Evolutionary conservation across 2,113 vertebrate genomes (phyloP), one percentile per base, ranked within the genome.

Genomic region (Ranitomeya variabilis): DNA sequence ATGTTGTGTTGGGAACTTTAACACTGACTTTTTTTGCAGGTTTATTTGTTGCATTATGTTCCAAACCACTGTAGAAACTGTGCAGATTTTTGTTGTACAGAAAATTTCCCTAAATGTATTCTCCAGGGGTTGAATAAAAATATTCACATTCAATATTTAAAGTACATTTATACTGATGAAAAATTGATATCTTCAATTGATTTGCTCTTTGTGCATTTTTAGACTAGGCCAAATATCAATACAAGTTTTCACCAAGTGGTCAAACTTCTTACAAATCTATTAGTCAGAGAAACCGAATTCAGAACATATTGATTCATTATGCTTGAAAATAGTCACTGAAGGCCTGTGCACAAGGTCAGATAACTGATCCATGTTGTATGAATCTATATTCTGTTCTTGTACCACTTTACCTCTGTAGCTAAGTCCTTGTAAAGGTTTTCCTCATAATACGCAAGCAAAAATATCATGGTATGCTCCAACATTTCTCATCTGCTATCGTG

Each of bases 131-230:
- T 12, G 26, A 51, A 67, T 66, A 78, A 86, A 23, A 23, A 21
- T 79, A 76, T 67, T 67, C 59, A 11, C 59, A 79, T 78, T 67
- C 85, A 86, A 54, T 86, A 66, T 54, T 52, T 66, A 67, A 77
- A 19, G 77, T 79, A 66, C 76, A 79, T 80, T 86, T 79, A 80
- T 55, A 60, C 62, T 86, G 21, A 80, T 86, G 31, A 79, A 86
- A 86, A 79, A 86, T 86, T 37, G 37, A 62, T 86, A 64, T 21
- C 31, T 60, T 52, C 21, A 64, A 62, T 60, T 9, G 59, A 66
- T 79, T 86, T 67, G 19, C 74, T n/a, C 7, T 79, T 79, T 86
- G 60, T 60, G 69, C 31, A 62, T 86, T 86, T 86, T 66, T 51
- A 66, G 59, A 51, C 6, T 14, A 64, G 80, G 31, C 31, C 18